Percentiles rank a stretch among this genome's conserved stretches.
These are phyloP conservation scores for Cephalopachus bancanus DNA, from an alignment of 2,797 vertebrate species.

Conservation along the genomic window DNA sequence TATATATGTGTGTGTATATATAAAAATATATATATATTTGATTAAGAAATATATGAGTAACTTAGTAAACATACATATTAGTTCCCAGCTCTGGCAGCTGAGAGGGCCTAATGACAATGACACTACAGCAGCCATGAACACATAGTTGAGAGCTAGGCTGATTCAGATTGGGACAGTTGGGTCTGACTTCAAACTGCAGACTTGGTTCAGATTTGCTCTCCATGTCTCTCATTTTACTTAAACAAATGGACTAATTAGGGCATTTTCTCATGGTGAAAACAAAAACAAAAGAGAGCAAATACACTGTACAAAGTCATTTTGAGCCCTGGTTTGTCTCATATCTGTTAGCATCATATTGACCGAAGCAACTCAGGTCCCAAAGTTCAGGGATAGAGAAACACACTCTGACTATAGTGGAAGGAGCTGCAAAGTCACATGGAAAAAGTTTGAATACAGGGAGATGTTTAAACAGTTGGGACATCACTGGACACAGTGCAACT, in stretches of 20 bases:
- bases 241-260: not conserved
- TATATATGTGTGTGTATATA: no score
- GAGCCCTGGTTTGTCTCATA: not conserved
- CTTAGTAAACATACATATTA: not conserved
- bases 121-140: not conserved
- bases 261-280: not conserved
- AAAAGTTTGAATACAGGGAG: not conserved
- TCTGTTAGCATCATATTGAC: not conserved
- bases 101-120: not conserved
- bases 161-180: not conserved
- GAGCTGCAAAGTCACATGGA: not conserved
- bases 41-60: not conserved
- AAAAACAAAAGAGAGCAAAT: not conserved
- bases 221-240: not conserved
- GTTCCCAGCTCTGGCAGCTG: not conserved
- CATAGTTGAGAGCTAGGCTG: not conserved
- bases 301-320: not conserved
- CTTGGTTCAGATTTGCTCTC: not conserved
- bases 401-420: not conserved
- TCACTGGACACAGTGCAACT: no score
- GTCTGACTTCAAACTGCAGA: not conserved
- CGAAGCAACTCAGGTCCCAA: not conserved
- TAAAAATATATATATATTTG: no score
- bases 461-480: not conserved
- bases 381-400: not conserved